phyloP scores from a whole-genome alignment of 2,113 vertebrate species.

The Pimephales promelas region DNA sequence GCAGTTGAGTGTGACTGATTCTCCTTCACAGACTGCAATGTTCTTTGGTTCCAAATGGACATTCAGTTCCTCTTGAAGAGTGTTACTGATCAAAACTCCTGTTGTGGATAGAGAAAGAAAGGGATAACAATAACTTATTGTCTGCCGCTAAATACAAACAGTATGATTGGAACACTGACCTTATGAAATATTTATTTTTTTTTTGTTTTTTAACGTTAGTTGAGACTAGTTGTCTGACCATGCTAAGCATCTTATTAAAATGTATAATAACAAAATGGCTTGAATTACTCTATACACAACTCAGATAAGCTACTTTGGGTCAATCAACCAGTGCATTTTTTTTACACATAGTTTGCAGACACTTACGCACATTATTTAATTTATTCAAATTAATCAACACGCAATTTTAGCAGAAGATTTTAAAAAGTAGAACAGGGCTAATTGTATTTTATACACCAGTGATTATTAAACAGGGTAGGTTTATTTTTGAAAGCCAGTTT shows the following conservation, averaged over 20 bases:
- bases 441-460: background rate
- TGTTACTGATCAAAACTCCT: background rate
- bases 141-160: background rate
- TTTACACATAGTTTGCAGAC: background rate
- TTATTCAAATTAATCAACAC: background rate
- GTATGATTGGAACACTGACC: background rate
- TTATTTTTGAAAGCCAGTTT: background rate
- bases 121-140: background rate
- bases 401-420: background rate
- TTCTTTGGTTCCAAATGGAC: background rate
- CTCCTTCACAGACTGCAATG: background rate
- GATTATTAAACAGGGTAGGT: background rate
- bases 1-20: conserved; percentile 16
- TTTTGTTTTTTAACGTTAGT: background rate
- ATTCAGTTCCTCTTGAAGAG: background rate
- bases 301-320: background rate
- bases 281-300: background rate
- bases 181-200: background rate
- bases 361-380: background rate
- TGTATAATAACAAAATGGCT: background rate
- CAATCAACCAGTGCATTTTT: background rate
- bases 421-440: background rate
- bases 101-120: conserved; percentile 1
- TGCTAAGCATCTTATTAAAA: no score
- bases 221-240: background rate